phyloP scores from a whole-genome alignment of 1,140 invertebrate genomes.

The Schlechtendalia chinensis region DNA sequence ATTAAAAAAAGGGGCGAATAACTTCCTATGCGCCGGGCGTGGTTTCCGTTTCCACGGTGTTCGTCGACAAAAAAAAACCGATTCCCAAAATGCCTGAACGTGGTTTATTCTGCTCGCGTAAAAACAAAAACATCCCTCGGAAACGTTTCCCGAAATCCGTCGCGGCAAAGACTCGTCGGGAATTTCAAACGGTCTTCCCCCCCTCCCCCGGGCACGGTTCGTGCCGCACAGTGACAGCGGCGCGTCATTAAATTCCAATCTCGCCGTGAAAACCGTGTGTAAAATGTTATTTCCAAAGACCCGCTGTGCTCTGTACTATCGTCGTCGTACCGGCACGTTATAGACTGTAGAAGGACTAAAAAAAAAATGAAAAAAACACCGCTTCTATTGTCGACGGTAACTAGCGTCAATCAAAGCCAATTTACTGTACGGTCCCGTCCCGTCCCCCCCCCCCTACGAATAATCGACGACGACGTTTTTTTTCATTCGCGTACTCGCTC shows the following conservation, averaged over 20 bases:
- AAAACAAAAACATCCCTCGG: no score
- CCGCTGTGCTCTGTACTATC: not conserved
- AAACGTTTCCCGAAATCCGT: no score
- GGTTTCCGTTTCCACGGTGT: slow-evolving; percentile 28
- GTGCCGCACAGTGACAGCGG: no score
- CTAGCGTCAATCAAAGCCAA: slow-evolving; percentile 41
- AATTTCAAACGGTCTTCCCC: no score
- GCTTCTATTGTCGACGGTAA: slow-evolving; percentile 19
- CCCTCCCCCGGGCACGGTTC: no score
- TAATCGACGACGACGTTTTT: no score
- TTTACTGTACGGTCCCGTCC: slow-evolving; percentile 4
- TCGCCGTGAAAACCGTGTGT: not conserved
- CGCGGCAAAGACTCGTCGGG: no score
- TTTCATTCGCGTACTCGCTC: not conserved
- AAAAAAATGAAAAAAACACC: slow-evolving; percentile 1
- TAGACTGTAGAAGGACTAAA: not conserved
- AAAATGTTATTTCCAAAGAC: not conserved
- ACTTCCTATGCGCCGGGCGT: slow-evolving; percentile 26
- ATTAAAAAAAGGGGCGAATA: slow-evolving; percentile 20
- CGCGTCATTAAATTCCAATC: slow-evolving; percentile 12
- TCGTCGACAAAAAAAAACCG: no score
- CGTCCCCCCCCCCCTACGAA: no score
- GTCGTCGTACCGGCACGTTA: not conserved
- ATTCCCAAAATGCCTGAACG: no score
- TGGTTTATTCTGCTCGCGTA: no score